A percentile compares a stretch with the other conserved stretches of the same genome.
These are phyloP conservation scores for Moxostoma hubbsi DNA, from an alignment of 2,797 vertebrate species.

Conservation along the genomic window DNA sequence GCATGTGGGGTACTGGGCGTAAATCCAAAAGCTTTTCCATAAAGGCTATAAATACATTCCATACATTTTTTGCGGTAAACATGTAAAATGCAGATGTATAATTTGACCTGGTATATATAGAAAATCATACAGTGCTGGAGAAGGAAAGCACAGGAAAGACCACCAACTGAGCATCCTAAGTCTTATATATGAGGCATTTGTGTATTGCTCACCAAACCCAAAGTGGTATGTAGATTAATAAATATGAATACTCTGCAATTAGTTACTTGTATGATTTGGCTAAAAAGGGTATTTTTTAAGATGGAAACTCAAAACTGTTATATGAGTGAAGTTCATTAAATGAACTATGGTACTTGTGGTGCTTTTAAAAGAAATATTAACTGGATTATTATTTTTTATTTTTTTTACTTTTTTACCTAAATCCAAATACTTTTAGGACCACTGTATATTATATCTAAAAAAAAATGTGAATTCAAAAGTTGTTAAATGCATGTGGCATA, in stretches of 20 bases:
- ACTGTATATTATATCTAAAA: background rate
- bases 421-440: background rate
- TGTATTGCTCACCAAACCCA: background rate
- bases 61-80: slow-evolving; percentile 70
- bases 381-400: too few relatives aligned
- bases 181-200: slow-evolving; percentile 7
- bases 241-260: too few relatives aligned
- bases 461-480: background rate
- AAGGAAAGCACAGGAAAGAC: background rate
- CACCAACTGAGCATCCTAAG: slow-evolving; percentile 21
- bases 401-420: too few relatives aligned
- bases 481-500: background rate
- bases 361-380: too few relatives aligned
- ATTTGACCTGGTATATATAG: slow-evolving; percentile 71
- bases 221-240: too few relatives aligned
- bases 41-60: slow-evolving; percentile 75
- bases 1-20: slow-evolving; percentile 64
- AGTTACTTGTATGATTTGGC: too few relatives aligned
- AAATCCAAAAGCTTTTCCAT: slow-evolving; percentile 69
- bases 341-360: too few relatives aligned
- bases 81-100: slow-evolving; percentile 57
- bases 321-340: too few relatives aligned
- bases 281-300: too few relatives aligned
- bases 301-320: too few relatives aligned
- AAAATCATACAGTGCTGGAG: slow-evolving; percentile 65